A percentile compares a stretch with the other conserved stretches of the same genome.
Conservation (phyloP, 2,797 vertebrate species). For the Lepus oiostolus region DNA sequence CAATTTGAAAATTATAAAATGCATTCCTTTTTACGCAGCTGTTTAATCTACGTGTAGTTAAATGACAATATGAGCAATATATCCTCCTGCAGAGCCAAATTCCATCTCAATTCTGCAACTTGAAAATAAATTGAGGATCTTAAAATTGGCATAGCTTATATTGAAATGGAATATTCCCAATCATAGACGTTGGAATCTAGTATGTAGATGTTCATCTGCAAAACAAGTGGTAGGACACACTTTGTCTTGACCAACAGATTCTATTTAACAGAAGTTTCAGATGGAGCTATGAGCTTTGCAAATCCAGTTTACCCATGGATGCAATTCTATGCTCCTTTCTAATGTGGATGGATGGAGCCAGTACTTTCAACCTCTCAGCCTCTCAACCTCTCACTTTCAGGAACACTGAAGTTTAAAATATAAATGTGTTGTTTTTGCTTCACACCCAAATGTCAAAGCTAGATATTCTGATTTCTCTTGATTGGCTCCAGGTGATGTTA, state of each 20-base stretch:
- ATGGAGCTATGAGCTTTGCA: neutral
- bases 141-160: conserved; percentile 75
- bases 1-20: conserved; percentile 84
- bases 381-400: conserved; percentile 71
- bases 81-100: conserved; percentile 72
- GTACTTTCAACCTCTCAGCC: conserved; percentile 55
- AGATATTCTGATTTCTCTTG: conserved; percentile 72
- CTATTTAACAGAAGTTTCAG: conserved; percentile 27
- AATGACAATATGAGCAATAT: conserved; percentile 84
- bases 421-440: conserved; percentile 80
- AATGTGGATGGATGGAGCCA: neutral
- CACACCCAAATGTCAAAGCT: conserved; percentile 70
- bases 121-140: conserved; percentile 78
- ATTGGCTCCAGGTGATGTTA: conserved; percentile 80
- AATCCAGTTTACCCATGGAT: neutral
- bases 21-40: conserved; percentile 81
- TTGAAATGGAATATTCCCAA: conserved; percentile 68
- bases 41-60: conserved; percentile 84
- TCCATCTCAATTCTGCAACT: conserved; percentile 71
- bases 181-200: conserved; percentile 44
- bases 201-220: conserved; percentile 55
- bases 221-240: neutral
- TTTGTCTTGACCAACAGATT: conserved; percentile 58
- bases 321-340: neutral
- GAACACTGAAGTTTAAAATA: conserved; percentile 74